phyloP scores from a whole-genome alignment of 2,797 vertebrate genomes.

The Notolepis coatsorum region DNA sequence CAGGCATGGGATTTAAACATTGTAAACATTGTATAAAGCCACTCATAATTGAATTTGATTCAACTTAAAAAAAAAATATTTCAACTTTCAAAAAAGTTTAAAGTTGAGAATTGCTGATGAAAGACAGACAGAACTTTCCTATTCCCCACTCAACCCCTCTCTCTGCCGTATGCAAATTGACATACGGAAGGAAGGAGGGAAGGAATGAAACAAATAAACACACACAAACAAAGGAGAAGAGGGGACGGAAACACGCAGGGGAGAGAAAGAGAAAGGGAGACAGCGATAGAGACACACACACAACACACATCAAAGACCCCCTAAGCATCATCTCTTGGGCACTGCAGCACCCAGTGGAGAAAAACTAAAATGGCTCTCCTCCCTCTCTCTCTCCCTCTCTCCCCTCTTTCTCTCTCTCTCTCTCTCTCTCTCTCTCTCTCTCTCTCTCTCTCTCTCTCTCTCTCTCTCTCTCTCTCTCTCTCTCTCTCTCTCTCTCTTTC shows the following conservation, averaged over 20 bases:
- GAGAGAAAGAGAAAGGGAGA: constrained; percentile 45
- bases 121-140: constrained; percentile 50
- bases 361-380: constrained; percentile 66
- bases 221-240: constrained; percentile 59
- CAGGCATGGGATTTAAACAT: too few species aligned
- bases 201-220: constrained; percentile 68
- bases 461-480: constrained; percentile 47
- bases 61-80: background rate
- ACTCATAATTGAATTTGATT: too few species aligned
- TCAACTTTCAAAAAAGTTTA: constrained; percentile 45
- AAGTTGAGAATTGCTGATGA: constrained; percentile 45
- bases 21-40: too few species aligned
- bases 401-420: constrained; percentile 24
- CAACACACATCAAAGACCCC: constrained; percentile 75
- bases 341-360: constrained; percentile 43
- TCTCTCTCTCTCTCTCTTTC: constrained; percentile 44
- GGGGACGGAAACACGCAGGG: constrained; percentile 61
- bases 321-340: constrained; percentile 66
- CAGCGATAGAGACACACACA: constrained; percentile 39
- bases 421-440: constrained; percentile 29
- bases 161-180: constrained; percentile 70
- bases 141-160: constrained; percentile 50
- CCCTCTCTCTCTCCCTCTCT: background rate
- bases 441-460: background rate
- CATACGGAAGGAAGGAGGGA: constrained; percentile 51